A percentile compares a stretch with the other conserved stretches of the same genome.
Evolutionary conservation across 2,797 vertebrate species (phyloP).

Genomic region (Takifugu rubripes): DNA sequence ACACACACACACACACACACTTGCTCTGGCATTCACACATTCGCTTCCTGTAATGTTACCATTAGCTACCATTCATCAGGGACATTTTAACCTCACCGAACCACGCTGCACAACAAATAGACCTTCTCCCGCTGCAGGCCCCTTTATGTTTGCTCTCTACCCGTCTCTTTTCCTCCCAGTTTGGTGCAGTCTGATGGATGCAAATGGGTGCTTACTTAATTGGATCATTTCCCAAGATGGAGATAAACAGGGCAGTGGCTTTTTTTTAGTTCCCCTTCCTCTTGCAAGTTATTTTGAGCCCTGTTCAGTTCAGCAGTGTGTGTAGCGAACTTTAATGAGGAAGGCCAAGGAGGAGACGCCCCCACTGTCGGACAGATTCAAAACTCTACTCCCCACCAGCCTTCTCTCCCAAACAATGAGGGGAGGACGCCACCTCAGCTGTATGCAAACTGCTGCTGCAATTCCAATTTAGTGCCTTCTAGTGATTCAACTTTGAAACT

Average conservation of each 20-base stretch:
- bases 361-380: constrained; percentile 43
- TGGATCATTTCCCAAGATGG: constrained; percentile 95
- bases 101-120: constrained; percentile 67
- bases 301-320: constrained; percentile 76
- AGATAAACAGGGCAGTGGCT: constrained; percentile 84
- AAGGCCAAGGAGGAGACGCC: constrained; percentile 51
- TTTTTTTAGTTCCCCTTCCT: constrained; percentile 1
- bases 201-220: constrained; percentile 96
- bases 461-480: constrained; percentile 53
- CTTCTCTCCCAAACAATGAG: constrained; percentile 40
- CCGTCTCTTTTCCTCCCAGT: constrained; percentile 68
- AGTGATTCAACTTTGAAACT: constrained; percentile 50
- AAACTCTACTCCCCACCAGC: constrained; percentile 34
- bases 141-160: constrained; percentile 74
- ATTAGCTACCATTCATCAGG: constrained; percentile 61
- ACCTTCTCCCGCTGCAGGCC: constrained; percentile 45
- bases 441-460: constrained; percentile 32
- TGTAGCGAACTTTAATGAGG: constrained; percentile 82
- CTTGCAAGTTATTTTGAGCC: constrained; percentile 84
- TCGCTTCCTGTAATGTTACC: constrained; percentile 40
- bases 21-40: constrained; percentile 30
- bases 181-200: constrained; percentile 82
- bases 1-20: too few species aligned
- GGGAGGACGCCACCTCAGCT: constrained; percentile 26
- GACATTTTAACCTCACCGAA: constrained; percentile 62